These are phyloP conservation scores for Mus caroli DNA, from an alignment of 2,797 vertebrate species.

Conservation along the genomic window DNA sequence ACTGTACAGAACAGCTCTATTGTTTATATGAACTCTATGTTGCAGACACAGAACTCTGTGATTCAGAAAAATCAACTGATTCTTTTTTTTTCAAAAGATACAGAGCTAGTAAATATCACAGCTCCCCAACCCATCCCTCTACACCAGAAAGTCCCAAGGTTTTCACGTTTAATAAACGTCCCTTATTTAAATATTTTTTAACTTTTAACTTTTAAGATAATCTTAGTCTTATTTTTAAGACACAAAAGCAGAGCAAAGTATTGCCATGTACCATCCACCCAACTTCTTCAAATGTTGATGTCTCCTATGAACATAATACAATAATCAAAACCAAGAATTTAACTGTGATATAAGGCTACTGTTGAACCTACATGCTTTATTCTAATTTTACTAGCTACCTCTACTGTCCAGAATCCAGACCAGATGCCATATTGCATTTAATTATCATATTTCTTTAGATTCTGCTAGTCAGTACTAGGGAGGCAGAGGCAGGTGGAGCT, in stretches of 20 bases:
- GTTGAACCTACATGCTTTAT: neutral
- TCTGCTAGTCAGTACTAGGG: neutral
- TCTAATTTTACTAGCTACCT: neutral
- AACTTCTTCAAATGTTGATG: neutral
- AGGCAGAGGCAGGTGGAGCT: neutral
- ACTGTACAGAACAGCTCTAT: neutral
- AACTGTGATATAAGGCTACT: neutral
- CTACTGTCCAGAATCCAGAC: neutral
- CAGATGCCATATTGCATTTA: neutral
- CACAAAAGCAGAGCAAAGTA: neutral
- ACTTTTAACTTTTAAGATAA: slow-evolving; percentile 51
- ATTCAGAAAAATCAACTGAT: neutral
- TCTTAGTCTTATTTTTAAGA: neutral
- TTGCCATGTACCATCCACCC: neutral
- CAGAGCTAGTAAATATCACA: neutral
- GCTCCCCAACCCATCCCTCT: neutral
- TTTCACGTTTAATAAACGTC: neutral
- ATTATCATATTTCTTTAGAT: neutral
- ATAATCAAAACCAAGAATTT: neutral
- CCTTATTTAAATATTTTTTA: slow-evolving; percentile 32
- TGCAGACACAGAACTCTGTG: neutral
- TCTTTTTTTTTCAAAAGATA: neutral
- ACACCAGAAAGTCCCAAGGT: neutral
- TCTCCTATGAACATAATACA: neutral
- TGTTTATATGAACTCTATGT: neutral